Percentiles rank a stretch among this genome's conserved stretches.
phyloP scores from a whole-genome alignment of 2,113 vertebrate species.

The Rhabdomys dilectus region DNA sequence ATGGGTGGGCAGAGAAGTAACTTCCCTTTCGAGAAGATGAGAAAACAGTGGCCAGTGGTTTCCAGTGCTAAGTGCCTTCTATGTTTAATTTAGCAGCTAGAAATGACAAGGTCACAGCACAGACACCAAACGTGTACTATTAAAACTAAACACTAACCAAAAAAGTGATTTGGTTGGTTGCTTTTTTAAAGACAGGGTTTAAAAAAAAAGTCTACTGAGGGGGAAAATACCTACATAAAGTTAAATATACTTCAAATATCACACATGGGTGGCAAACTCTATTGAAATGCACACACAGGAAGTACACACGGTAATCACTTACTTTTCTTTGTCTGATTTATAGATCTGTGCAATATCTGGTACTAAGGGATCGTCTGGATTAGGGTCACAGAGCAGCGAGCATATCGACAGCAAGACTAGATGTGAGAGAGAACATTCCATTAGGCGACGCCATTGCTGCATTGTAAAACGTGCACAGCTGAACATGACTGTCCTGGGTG shows the following conservation, averaged over 20 bases:
- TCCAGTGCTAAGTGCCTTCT: slow-evolving; percentile 1
- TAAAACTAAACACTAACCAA: slow-evolving; percentile 27
- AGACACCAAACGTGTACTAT: background rate
- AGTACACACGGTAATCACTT: slow-evolving; percentile 83
- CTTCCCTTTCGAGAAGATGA: background rate
- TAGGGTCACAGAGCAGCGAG: slow-evolving; percentile 97
- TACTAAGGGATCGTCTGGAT: slow-evolving; percentile 97
- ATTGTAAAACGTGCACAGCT: background rate
- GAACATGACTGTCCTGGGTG: background rate
- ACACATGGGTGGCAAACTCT: background rate
- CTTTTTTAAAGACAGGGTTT: background rate
- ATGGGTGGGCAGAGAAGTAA: background rate
- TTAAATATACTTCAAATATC: background rate
- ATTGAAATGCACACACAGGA: background rate
- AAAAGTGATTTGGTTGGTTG: background rate
- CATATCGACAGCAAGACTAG: slow-evolving; percentile 99
- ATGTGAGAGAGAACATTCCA: slow-evolving; percentile 80
- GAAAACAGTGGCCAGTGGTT: background rate
- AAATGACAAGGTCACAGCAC: slow-evolving; percentile 14
- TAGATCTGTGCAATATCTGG: slow-evolving; percentile 98
- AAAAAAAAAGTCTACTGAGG: background rate
- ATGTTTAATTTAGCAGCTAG: slow-evolving; percentile 12
- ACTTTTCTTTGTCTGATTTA: slow-evolving; percentile 98
- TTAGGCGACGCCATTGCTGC: slow-evolving; percentile 72
- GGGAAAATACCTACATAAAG: background rate